A percentile compares a stretch with the other conserved stretches of the same genome.
These are phyloP conservation scores for Marmota flaviventris DNA, from an alignment of 2,113 vertebrate genomes.

Conservation along the genomic window DNA sequence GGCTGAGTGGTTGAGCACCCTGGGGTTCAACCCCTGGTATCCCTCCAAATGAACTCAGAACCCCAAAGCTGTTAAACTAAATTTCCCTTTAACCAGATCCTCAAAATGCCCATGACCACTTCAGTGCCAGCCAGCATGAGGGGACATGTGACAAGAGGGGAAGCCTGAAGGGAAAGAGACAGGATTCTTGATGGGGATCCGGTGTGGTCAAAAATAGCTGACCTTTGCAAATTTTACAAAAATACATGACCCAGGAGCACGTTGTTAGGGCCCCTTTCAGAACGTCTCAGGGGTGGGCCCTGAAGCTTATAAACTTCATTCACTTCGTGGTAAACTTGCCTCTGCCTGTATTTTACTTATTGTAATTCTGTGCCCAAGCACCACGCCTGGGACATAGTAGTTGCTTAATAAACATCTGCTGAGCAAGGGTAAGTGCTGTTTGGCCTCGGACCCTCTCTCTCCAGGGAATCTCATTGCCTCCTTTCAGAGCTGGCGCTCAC, in stretches of 20 bases:
- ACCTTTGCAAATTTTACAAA: background rate
- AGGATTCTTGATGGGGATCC: background rate
- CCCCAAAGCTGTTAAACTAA: background rate
- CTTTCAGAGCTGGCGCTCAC: constrained; percentile 45
- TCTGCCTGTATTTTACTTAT: background rate
- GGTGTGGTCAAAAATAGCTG: background rate
- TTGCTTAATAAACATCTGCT: constrained; percentile 1
- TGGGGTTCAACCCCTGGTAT: too few species aligned
- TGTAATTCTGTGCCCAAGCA: background rate
- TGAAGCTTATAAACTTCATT: too few species aligned
- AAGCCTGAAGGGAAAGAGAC: background rate
- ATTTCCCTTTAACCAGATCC: background rate
- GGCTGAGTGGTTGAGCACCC: too few species aligned
- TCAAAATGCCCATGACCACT: background rate
- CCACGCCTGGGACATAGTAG: background rate
- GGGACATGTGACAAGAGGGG: background rate
- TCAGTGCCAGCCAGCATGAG: background rate
- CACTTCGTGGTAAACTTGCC: background rate
- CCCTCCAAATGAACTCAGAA: background rate
- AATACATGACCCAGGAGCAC: background rate
- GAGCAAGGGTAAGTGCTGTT: background rate
- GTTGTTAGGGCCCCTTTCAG: background rate
- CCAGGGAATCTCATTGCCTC: background rate
- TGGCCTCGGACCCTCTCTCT: background rate
- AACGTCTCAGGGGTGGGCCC: background rate